Conservation (phyloP, 2,888 invertebrate genomes). For the Coelogynopora nodosa region DNA sequence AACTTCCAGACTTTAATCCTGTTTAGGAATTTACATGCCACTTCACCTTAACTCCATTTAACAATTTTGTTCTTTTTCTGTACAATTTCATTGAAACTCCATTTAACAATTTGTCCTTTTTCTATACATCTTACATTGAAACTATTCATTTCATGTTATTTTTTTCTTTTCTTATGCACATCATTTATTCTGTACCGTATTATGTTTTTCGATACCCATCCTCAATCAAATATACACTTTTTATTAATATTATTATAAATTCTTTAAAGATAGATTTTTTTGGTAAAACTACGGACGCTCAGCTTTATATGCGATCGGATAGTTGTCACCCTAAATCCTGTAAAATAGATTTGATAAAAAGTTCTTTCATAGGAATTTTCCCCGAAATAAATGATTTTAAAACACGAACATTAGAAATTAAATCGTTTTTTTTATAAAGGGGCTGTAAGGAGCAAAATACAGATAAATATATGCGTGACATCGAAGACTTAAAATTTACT, state of each 20-base stretch:
- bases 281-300: too few relatives aligned
- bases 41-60: neutral
- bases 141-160: neutral
- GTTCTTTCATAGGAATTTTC: too few relatives aligned
- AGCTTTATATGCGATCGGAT: too few relatives aligned
- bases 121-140: neutral
- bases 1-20: conserved; percentile 25
- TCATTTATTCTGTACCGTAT: neutral
- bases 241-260: neutral
- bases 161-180: neutral
- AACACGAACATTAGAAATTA: too few relatives aligned
- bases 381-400: too few relatives aligned
- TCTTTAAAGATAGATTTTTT: too few relatives aligned
- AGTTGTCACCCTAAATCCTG: too few relatives aligned
- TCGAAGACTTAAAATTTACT: too few relatives aligned
- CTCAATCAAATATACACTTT: neutral
- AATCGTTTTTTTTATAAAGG: too few relatives aligned
- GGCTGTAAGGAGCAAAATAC: too few relatives aligned
- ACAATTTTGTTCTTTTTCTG: neutral
- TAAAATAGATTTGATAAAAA: too few relatives aligned
- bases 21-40: neutral
- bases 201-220: neutral
- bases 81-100: neutral
- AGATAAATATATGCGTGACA: too few relatives aligned
- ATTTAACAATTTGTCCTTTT: neutral